These are phyloP conservation scores for Dicaeum eximium DNA, from an alignment of 2,113 vertebrate genomes.

Conservation along the genomic window DNA sequence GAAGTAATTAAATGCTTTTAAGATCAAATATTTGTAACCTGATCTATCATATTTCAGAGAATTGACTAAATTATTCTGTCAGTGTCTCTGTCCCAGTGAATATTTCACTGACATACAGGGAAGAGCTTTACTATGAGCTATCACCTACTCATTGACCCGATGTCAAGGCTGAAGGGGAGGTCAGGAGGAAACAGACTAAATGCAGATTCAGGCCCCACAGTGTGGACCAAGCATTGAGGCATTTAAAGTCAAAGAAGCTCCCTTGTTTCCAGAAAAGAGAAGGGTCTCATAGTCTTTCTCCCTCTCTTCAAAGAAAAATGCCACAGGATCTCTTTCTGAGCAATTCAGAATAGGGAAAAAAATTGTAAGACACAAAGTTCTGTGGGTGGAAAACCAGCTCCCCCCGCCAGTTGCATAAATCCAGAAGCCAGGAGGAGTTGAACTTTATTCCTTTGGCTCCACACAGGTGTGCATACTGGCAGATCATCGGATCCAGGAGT, in stretches of 20 bases:
- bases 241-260: not conserved
- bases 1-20: not conserved
- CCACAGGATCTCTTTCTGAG: not conserved
- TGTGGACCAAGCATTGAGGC: not conserved
- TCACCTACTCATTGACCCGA: not conserved
- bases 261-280: not conserved
- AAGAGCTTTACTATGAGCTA: not conserved
- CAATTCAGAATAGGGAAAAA: not conserved
- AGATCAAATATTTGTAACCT: not conserved
- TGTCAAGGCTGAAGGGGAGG: not conserved
- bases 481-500: not conserved
- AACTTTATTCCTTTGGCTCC: not conserved
- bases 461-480: not conserved
- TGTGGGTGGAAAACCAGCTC: not conserved
- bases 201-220: accelerated
- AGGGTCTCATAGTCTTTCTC: not conserved
- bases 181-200: not conserved
- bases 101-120: not conserved
- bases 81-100: not conserved
- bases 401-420: not conserved
- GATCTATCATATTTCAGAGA: not conserved
- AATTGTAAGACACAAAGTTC: not conserved
- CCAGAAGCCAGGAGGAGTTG: not conserved
- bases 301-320: not conserved
- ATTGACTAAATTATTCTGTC: slow-evolving; percentile 2